phyloP scores from a whole-genome alignment of 1,140 invertebrate species.

The Cydia amplana region DNA sequence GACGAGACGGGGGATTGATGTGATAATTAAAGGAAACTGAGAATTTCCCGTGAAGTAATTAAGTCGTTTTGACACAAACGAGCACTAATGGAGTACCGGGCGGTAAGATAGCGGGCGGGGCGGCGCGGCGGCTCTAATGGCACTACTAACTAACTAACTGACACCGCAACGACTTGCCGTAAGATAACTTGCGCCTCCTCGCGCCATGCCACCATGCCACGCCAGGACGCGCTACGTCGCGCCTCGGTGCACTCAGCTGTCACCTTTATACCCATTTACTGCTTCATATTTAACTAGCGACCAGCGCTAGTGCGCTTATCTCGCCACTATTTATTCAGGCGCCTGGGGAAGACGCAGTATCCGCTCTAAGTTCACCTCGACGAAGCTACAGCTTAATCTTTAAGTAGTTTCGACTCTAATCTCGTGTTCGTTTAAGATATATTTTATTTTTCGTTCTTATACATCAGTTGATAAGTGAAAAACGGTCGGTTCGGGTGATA shows the following conservation, averaged over 20 bases:
- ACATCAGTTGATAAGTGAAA: conserved; percentile 9
- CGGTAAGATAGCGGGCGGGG: conserved; percentile 49
- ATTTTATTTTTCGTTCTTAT: conserved; percentile 11
- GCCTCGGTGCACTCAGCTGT: conserved; percentile 41
- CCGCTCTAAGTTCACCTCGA: conserved; percentile 27
- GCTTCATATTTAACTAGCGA: conserved; percentile 47
- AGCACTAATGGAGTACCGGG: conserved; percentile 59
- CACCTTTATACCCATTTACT: conserved; percentile 46
- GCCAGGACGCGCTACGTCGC: conserved; percentile 34
- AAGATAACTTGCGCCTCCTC: conserved; percentile 39
- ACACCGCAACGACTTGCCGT: conserved; percentile 61
- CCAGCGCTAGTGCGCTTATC: conserved; percentile 29
- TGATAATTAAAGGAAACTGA: conserved; percentile 48
- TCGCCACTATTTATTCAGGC: conserved; percentile 31
- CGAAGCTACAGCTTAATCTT: conserved; percentile 20
- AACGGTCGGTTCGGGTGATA: not conserved
- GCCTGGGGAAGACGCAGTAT: conserved; percentile 26
- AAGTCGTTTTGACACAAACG: conserved; percentile 62
- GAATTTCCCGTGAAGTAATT: conserved; percentile 50
- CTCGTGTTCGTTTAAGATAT: conserved; percentile 14
- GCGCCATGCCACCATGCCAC: conserved; percentile 36
- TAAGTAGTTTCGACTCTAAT: conserved; percentile 27
- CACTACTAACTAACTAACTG: conserved; percentile 66
- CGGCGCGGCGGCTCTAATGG: conserved; percentile 55
- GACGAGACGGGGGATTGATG: conserved; percentile 34